Base-by-base conservation (phyloP, 2,888 invertebrate species). In the Spatulosminthurus flaviceps region DNA sequence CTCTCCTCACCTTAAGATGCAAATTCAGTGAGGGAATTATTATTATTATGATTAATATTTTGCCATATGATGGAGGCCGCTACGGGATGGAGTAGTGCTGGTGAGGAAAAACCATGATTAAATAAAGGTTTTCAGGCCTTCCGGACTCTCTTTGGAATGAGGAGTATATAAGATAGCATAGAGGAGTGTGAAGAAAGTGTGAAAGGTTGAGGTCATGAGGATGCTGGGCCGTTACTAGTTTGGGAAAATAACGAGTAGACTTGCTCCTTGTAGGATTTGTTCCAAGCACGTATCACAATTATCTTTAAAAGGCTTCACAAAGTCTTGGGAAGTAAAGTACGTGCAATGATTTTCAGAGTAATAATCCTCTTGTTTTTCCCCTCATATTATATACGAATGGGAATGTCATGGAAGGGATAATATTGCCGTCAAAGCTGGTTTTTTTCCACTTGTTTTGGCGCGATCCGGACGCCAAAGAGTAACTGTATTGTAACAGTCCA, bases 241-340 rank as follows among this genome's bases (percentile, higher is more conserved):
- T 28, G 34, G 70, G 70, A 70, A 70, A 70, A 34, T 70, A 70
- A n/a, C 29, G 41, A 21, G 28, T 19, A 5, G 19, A n/a, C n/a
- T n/a, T n/a, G n/a, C n/a, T n/a, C n/a, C n/a, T n/a, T 5, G 70
- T 70, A 13, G 16, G 42, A 70, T n/a, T 41, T 42, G 70, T 29
- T 34, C n/a, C 28, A 70, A 41, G 24, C 70, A 70, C 70, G 70
- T 70, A 22, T 70, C 13, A 41, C 70, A 70, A 70, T 70, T 70
- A 70, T 13, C 0, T 69, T 69, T 9, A 51, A 51, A 51, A 4
- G 51, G n/a, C 51, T 13, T 2, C n/a, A n/a, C n/a, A n/a, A 51
- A 51, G 51, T 51, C 51, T 51, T 51, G 51, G 51, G 51, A 51
- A 51, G 19, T 9, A 13, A 51, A 51, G 51, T 51, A 51, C 51